Evolutionary conservation across 2,888 invertebrate species (phyloP).

Genomic region (Trichopoda pennipes): DNA sequence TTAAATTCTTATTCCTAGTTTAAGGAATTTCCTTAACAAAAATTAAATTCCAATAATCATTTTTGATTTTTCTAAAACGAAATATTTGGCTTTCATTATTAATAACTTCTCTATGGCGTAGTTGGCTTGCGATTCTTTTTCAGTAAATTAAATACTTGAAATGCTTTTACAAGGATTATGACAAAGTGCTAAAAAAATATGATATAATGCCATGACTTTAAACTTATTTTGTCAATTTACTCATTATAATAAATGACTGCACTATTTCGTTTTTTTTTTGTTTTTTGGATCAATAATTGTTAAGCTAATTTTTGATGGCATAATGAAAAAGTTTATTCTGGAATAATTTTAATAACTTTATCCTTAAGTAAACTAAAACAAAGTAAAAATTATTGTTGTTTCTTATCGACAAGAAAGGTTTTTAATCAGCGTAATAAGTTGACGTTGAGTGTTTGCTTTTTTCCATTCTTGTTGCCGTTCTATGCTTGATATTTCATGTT

Average conservation of each 20-base stretch:
- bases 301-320: conserved; percentile 26
- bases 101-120: conserved; percentile 13
- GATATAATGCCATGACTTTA: conserved; percentile 29
- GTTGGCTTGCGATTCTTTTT: not conserved
- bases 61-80: too few species aligned
- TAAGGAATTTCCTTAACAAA: too few species aligned
- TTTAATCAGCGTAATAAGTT: conserved; percentile 64
- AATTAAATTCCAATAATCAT: too few species aligned
- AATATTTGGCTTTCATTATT: not conserved
- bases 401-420: conserved; percentile 57
- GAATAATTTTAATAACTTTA: conserved; percentile 50
- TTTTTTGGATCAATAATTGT: conserved; percentile 15
- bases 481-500: conserved; percentile 48
- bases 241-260: conserved; percentile 23
- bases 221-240: conserved; percentile 1
- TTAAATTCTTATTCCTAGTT: too few species aligned
- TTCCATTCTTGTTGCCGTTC: conserved; percentile 10
- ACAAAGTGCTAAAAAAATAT: conserved; percentile 16
- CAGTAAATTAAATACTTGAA: not conserved
- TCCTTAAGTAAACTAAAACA: conserved; percentile 38
- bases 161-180: conserved; percentile 4
- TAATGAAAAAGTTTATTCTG: conserved; percentile 25
- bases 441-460: conserved; percentile 24
- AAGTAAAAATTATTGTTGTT: conserved; percentile 57
- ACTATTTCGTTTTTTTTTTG: conserved; percentile 12